Base-by-base conservation (phyloP, 2,888 invertebrate species). In the Drosophila tanythrix region DNA sequence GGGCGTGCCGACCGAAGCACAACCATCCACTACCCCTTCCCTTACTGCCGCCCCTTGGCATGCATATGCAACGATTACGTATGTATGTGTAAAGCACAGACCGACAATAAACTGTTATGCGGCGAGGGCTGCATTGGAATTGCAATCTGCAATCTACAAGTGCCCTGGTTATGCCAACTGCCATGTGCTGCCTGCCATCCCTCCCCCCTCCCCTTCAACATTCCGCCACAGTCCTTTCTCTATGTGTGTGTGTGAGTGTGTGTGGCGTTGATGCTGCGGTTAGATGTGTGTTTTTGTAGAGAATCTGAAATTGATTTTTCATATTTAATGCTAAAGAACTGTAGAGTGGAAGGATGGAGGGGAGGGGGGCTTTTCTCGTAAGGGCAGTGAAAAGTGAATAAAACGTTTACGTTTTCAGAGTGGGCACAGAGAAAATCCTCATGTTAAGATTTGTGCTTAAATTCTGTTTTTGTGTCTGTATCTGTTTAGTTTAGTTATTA, bases 291-390 rank as follows among this genome's bases (percentile, higher is more conserved):
- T 63, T 56, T 58, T 63, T 74, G 68, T 38, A 51, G 38, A 60
- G 71, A 78, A 76, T 68, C 58, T 78, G 74, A 76, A 85, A 88
- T 88, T 81, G 88, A 85, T 83, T 85, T 88, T 81, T 77, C 75
- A 86, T 86, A 79, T 86, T 79, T 72, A 83, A 81, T 83, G 82
- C 59, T 25, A 27, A 59, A 38, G 40, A 35, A 31, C n/a, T 40
- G 21, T 40, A 29, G 11, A 13, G 51, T 3, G 50, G 38, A 0
- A 1, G 36, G 11, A 11, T 7, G 52, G 46, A 31, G 11, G 7
- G 15, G 48, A 35, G 35, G 15, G 29, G 38, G 33, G 27, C 4
- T 38, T 27, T 56, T 5, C 25, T 18, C 10, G 6, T 18, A 43
- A 56, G 18, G 38, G n/a, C 62, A 57, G 35, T 29, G 40, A 52